Evolutionary conservation across 2,113 vertebrate genomes (phyloP).

Genomic region (Trachemys scripta): DNA sequence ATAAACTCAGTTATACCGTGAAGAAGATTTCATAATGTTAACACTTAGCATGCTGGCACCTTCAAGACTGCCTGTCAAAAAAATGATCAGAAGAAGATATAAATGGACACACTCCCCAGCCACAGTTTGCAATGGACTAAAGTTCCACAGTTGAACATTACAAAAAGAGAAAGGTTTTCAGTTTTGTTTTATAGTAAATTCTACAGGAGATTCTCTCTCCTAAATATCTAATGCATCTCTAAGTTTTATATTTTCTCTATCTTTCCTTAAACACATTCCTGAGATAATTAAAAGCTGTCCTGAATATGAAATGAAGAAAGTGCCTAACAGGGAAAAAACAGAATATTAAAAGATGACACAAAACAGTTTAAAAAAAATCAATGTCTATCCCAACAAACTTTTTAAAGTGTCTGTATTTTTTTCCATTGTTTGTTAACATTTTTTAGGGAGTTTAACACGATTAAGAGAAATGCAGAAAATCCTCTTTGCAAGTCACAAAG

Average conservation of each 20-base stretch:
- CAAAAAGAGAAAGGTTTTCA: no score
- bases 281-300: neutral
- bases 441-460: neutral
- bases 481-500: constrained; percentile 4
- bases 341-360: neutral
- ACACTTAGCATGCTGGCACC: no score
- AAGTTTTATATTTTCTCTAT: neutral
- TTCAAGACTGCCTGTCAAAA: no score
- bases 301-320: neutral
- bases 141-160: no score
- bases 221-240: neutral
- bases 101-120: no score
- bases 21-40: no score
- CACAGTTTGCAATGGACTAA: no score
- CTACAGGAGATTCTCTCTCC: neutral
- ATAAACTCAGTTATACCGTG: no score
- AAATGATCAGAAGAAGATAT: no score
- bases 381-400: neutral
- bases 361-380: neutral
- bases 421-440: neutral
- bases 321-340: neutral
- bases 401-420: neutral
- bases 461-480: neutral
- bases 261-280: neutral
- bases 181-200: no score